These are phyloP conservation scores for Achatina immaculata DNA, from an alignment of 1,140 invertebrate species.

Conservation along the genomic window DNA sequence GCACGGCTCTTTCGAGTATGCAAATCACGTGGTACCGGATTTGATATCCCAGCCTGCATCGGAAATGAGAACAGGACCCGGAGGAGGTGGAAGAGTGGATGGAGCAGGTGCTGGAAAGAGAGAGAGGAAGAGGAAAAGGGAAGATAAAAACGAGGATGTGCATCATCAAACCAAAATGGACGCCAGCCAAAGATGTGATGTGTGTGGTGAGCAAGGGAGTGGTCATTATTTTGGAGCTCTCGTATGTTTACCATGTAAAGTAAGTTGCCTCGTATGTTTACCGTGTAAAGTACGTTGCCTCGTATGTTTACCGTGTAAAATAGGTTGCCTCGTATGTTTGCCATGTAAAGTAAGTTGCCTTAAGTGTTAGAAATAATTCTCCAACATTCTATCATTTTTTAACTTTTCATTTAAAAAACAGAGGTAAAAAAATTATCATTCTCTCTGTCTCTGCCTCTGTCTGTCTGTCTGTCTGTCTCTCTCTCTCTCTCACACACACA, in stretches of 20 bases:
- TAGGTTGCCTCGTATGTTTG: conserved; percentile 70
- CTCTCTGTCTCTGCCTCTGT: conserved; percentile 19
- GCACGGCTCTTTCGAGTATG: background rate
- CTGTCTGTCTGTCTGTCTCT: conserved; percentile 28
- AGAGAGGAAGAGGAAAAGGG: conserved; percentile 28
- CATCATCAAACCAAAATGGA: background rate
- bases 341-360: conserved; percentile 69
- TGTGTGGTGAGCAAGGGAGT: conserved; percentile 69
- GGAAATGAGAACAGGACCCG: conserved; percentile 10
- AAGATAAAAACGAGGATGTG: conserved; percentile 5
- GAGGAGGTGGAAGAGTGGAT: conserved; percentile 11
- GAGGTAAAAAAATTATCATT: too few relatives aligned
- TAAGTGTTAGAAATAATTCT: too few relatives aligned
- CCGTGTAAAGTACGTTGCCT: too few relatives aligned
- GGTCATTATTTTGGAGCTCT: conserved; percentile 72
- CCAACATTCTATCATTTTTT: too few relatives aligned
- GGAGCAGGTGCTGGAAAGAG: background rate
- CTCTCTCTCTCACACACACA: conserved; percentile 13
- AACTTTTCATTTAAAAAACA: too few relatives aligned
- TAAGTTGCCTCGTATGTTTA: too few relatives aligned
- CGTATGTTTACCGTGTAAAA: too few relatives aligned
- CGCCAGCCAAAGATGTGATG: conserved; percentile 42
- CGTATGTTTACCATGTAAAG: conserved; percentile 72
- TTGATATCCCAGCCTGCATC: conserved; percentile 8
- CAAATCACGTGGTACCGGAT: background rate